Percentiles rank a stretch among this genome's conserved stretches.
These are phyloP conservation scores for Pristionchus entomophagus DNA, from an alignment of 2,888 invertebrate species.

Conservation along the genomic window DNA sequence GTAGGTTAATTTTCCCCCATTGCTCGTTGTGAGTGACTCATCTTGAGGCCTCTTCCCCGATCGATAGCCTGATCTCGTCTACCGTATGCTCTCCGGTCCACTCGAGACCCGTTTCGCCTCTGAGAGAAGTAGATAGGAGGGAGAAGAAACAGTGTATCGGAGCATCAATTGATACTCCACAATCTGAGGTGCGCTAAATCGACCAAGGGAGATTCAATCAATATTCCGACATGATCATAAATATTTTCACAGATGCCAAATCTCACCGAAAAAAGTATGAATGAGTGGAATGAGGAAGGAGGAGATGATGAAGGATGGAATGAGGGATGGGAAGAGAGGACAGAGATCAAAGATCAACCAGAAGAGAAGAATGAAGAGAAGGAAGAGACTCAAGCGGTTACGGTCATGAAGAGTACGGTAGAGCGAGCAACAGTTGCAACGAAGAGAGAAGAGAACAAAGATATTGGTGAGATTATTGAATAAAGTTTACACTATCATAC, in stretches of 20 bases:
- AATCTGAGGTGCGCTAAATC: not conserved
- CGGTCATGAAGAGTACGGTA: not conserved
- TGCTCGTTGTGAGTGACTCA: not conserved
- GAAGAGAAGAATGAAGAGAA: not conserved
- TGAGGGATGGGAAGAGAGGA: conserved; percentile 45
- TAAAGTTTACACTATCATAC: not conserved
- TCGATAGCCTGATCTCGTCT: not conserved
- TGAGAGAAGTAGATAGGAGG: not conserved
- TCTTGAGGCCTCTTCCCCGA: not conserved
- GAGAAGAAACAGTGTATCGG: not conserved
- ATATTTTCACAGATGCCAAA: not conserved
- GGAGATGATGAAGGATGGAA: conserved; percentile 36
- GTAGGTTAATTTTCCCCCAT: not conserved
- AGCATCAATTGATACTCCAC: not conserved
- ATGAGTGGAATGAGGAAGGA: conserved; percentile 16
- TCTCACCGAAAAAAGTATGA: not conserved
- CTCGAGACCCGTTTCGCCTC: not conserved
- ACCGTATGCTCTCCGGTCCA: conserved; percentile 26
- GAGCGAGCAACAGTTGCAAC: not conserved
- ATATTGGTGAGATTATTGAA: conserved; percentile 42
- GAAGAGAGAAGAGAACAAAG: conserved; percentile 3
- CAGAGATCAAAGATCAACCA: conserved; percentile 42
- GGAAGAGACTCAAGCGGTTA: not conserved
- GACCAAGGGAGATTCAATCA: not conserved
- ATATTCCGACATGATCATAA: too few species aligned